Conservation (phyloP, 2,888 invertebrate species). For the Pharmacophagus antenor region DNA sequence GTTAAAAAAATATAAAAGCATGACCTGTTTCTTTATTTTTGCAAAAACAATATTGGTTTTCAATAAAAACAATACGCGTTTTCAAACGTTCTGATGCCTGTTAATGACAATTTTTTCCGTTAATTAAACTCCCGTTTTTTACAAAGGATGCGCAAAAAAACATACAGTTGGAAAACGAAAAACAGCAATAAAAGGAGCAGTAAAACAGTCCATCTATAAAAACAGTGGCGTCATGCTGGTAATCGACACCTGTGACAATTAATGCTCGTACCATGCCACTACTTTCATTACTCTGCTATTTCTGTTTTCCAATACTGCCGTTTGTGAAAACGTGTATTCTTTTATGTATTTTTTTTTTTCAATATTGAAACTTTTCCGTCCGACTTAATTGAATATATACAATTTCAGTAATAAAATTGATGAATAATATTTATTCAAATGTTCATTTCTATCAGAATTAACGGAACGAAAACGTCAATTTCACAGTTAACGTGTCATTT, state of each 20-base stretch:
- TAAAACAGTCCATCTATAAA: constrained; percentile 46
- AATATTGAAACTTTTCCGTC: neutral
- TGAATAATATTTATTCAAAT: no score
- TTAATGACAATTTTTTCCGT: constrained; percentile 26
- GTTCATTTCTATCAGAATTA: no score
- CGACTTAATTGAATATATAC: no score
- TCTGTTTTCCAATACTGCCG: constrained; percentile 32
- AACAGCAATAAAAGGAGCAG: constrained; percentile 44
- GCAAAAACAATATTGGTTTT: constrained; percentile 12
- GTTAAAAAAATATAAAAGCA: neutral
- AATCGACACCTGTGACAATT: constrained; percentile 71
- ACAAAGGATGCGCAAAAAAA: constrained; percentile 25
- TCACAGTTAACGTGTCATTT: no score
- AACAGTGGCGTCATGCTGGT: constrained; percentile 48
- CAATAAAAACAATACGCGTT: constrained; percentile 19
- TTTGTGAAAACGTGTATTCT: constrained; percentile 32
- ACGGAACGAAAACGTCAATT: no score
- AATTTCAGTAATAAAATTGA: no score
- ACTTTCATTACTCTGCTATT: constrained; percentile 52
- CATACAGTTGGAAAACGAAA: constrained; percentile 36
- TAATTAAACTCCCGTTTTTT: constrained; percentile 28
- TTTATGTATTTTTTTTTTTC: constrained; percentile 14
- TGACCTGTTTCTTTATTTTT: neutral
- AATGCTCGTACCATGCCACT: constrained; percentile 46
- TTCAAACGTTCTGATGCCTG: constrained; percentile 11